Evolutionary conservation across 2,113 vertebrate genomes (phyloP), one percentile per base, ranked within the genome.

Genomic region (Naja naja): DNA sequence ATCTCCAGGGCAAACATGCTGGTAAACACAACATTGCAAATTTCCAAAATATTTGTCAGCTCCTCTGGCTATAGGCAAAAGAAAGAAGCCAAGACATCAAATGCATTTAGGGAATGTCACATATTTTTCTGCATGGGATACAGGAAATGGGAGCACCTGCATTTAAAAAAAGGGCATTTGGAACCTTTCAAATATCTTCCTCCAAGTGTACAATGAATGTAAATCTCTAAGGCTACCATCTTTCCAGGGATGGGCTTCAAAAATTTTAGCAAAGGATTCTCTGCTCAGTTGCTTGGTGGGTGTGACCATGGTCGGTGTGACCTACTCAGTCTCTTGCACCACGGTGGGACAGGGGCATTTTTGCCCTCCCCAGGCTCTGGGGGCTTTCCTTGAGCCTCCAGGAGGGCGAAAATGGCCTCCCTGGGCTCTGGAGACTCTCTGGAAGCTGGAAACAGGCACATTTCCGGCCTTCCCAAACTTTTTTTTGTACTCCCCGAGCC

Each of bases 1-100:
- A 99, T 99, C 98, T 99, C 99, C 97, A 99, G 94, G 88, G 99
- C 98, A 64, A 99, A 99, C 99, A 99, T 99, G 97, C 99, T 99
- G 95, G 99, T 99, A 96, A 99, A 99, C 60, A 99, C 99, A 93
- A 99, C 99, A 9, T 99, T 99, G 97, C 99, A 99, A 97, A 99
- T 99, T 96, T 99, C 99, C 97, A 99, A 97, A 89, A 99, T 98
- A 25, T 99, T 99, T 34, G 99, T 99, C 96, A 99, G 97, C 95
- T 99, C 99, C 64, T 99, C 99, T 0, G 99, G 99, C 99, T 99
- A 92, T 85, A 94, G 43, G 94, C 49, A 93, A 96, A 52, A 64
- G 45, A 87, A 87, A 93, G 22, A 49, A 85, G 58, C 11, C 95
- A 94, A 95, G 91, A 20, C 91, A 92, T 96, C 90, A 96, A 89